A percentile compares a stretch with the other conserved stretches of the same genome.
Conservation (phyloP, 2,888 invertebrate genomes). For the Chrysina gloriosa region DNA sequence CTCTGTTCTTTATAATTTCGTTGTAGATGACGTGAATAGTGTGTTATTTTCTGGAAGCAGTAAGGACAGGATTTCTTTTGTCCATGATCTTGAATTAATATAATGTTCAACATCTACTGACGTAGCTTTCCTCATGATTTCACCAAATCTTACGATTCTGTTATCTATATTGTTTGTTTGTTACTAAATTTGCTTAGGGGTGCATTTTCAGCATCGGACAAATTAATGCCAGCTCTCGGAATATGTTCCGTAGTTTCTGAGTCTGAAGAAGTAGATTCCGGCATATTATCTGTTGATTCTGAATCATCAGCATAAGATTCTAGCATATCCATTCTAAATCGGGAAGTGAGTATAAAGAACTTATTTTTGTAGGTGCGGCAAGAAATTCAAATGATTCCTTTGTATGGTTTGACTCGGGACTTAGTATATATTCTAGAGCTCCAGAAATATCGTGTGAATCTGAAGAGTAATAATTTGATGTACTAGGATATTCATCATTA, state of each 20-base stretch:
- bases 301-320: background rate
- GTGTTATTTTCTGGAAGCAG: conserved; percentile 44
- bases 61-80: conserved; percentile 46
- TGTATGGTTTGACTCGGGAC: background rate
- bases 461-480: background rate
- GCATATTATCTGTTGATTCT: background rate
- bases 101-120: conserved; percentile 18
- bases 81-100: conserved; percentile 34
- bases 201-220: background rate
- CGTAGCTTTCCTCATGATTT: background rate
- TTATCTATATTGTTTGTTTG: background rate
- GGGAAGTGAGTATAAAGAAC: background rate
- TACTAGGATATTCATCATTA: background rate
- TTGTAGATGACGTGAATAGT: conserved; percentile 44
- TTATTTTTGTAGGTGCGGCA: background rate
- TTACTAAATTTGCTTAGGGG: background rate
- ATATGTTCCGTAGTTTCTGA: background rate
- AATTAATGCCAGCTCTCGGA: background rate
- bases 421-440: background rate
- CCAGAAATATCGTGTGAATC: background rate
- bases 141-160: background rate
- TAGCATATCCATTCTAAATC: background rate
- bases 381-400: background rate
- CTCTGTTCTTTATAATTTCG: conserved; percentile 43
- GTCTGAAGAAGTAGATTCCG: background rate